A percentile compares a stretch with the other conserved stretches of the same genome.
Conservation (phyloP, 2,113 vertebrate genomes). For the Chamaetylas fuelleborni region DNA sequence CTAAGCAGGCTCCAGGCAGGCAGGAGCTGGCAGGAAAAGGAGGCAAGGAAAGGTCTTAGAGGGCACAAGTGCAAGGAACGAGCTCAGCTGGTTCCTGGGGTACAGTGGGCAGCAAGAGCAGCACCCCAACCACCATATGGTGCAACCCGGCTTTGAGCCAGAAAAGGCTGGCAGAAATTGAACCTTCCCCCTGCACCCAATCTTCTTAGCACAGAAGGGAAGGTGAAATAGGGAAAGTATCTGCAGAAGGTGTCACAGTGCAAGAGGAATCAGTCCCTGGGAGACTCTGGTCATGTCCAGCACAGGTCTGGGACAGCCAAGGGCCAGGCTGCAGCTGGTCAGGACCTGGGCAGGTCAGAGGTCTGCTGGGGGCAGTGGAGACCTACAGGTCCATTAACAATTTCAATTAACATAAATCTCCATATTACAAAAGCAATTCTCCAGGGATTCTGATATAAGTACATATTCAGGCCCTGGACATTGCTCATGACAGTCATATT, state of each 20-base stretch:
- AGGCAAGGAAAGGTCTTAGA: neutral
- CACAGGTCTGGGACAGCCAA: neutral
- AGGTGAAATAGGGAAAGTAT: neutral
- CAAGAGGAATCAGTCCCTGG: neutral
- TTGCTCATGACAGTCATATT: neutral
- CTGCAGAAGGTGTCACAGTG: neutral
- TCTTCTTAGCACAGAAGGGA: neutral
- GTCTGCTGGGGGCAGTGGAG: neutral
- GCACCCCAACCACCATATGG: neutral
- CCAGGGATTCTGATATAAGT: neutral
- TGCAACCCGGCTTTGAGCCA: rapidly evolving
- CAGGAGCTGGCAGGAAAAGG: neutral
- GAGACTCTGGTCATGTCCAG: neutral
- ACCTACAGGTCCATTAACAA: neutral
- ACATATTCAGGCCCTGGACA: neutral
- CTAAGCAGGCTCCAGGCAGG: neutral
- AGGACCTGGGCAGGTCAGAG: neutral
- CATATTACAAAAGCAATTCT: neutral
- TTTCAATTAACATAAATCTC: neutral
- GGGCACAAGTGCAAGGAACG: neutral
- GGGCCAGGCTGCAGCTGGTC: neutral
- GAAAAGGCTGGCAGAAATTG: neutral
- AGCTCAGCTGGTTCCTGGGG: neutral
- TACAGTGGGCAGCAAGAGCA: neutral
- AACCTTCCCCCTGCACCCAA: neutral